Conservation (phyloP, 2,888 invertebrate species). For the Craniophora ligustri region DNA sequence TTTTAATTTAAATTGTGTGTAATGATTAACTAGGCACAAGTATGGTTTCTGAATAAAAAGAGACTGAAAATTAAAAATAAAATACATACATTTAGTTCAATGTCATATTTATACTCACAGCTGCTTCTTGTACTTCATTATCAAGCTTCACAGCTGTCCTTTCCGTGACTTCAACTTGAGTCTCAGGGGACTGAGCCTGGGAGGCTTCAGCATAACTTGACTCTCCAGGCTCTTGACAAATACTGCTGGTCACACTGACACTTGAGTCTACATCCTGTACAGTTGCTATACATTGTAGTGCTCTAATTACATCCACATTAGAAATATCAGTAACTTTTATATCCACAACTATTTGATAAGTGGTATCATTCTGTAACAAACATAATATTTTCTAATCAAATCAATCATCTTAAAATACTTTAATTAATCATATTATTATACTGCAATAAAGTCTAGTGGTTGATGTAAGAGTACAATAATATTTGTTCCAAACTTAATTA, state of each 20-base stretch:
- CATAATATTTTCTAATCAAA: too few relatives aligned
- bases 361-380: constrained; percentile 67
- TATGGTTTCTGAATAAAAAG: too few relatives aligned
- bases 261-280: constrained; percentile 63
- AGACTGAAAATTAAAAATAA: too few relatives aligned
- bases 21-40: too few relatives aligned
- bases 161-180: constrained; percentile 35
- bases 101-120: constrained; percentile 64
- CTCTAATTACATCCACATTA: constrained; percentile 61
- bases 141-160: constrained; percentile 71
- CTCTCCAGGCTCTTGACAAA: constrained; percentile 62
- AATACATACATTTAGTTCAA: background rate
- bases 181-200: background rate
- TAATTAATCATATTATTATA: too few relatives aligned
- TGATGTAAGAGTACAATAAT: too few relatives aligned
- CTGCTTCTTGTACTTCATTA: constrained; percentile 77
- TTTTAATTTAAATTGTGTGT: too few relatives aligned
- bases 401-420: too few relatives aligned
- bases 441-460: too few relatives aligned
- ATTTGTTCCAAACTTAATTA: too few relatives aligned
- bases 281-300: constrained; percentile 70
- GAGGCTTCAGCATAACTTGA: constrained; percentile 10
- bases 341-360: constrained; percentile 67
- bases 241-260: constrained; percentile 60
- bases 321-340: constrained; percentile 67